Evolutionary conservation across 2,888 invertebrate genomes (phyloP).

Genomic region (Conchocele bisecta): DNA sequence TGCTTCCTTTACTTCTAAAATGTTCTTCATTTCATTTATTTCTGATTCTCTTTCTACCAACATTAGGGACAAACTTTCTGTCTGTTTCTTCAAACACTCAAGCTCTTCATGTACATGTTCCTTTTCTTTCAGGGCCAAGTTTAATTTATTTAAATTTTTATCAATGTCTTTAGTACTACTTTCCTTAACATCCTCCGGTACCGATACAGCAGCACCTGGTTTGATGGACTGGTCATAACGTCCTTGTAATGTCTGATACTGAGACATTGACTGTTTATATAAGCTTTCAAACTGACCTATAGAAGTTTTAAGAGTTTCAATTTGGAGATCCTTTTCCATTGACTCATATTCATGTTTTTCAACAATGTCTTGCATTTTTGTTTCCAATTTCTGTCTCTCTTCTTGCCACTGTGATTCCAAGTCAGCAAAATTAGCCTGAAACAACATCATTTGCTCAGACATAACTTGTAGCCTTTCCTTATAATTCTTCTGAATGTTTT

Average conservation of each 20-base stretch:
- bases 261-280: slow-evolving; percentile 74
- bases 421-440: slow-evolving; percentile 90
- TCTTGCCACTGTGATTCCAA: slow-evolving; percentile 89
- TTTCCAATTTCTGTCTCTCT: slow-evolving; percentile 85
- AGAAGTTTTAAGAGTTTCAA: slow-evolving; percentile 79
- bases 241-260: slow-evolving; percentile 75
- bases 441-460: slow-evolving; percentile 90
- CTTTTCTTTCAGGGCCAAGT: slow-evolving; percentile 84
- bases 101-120: slow-evolving; percentile 78
- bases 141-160: slow-evolving; percentile 37
- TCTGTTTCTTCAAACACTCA: slow-evolving; percentile 43
- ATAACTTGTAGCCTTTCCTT: slow-evolving; percentile 90
- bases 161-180: neutral
- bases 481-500: slow-evolving; percentile 86
- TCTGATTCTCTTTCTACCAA: slow-evolving; percentile 48
- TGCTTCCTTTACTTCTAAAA: slow-evolving; percentile 85
- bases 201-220: slow-evolving; percentile 43
- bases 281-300: slow-evolving; percentile 72
- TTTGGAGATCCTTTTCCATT: slow-evolving; percentile 83
- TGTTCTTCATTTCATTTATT: slow-evolving; percentile 87
- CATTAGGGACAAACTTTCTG: slow-evolving; percentile 39
- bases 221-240: slow-evolving; percentile 75
- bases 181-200: slow-evolving; percentile 1
- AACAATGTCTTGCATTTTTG: slow-evolving; percentile 83
- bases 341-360: slow-evolving; percentile 76